Conservation (phyloP, 2,888 invertebrate species). For the Phengaris arion region DNA sequence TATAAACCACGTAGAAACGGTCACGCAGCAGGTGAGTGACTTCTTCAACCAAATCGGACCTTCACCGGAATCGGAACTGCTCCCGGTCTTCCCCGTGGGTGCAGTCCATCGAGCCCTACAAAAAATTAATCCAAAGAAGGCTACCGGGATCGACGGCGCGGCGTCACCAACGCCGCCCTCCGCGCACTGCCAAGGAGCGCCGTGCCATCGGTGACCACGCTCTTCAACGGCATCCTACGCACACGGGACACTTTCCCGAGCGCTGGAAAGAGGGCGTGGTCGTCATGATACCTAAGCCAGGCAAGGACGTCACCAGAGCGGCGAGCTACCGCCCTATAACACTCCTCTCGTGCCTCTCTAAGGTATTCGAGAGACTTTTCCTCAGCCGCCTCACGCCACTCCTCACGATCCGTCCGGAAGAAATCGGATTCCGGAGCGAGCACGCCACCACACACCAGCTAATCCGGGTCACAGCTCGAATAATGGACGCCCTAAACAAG, state of each 20-base stretch:
- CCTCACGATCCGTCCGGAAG: not conserved
- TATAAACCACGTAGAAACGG: no score
- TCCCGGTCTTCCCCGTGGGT: no score
- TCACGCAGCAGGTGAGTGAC: no score
- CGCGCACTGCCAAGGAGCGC: no score
- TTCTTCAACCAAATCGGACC: no score
- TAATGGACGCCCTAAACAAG: not conserved
- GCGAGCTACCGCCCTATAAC: not conserved
- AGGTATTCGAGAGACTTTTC: not conserved
- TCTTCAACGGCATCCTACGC: constrained; percentile 38
- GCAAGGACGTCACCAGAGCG: not conserved
- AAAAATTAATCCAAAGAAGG: no score
- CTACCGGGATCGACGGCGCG: no score
- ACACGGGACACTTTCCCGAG: constrained; percentile 34
- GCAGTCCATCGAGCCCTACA: no score
- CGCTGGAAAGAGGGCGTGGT: not conserved
- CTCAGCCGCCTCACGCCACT: not conserved
- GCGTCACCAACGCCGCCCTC: no score
- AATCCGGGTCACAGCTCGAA: not conserved
- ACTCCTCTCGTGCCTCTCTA: not conserved
- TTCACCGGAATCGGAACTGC: no score
- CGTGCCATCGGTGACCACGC: constrained; percentile 30
- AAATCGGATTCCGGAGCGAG: constrained; percentile 22
- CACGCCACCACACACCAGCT: constrained; percentile 27
- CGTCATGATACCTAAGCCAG: not conserved